phyloP scores from a whole-genome alignment of 2,888 invertebrate species.

The Hydraecia micacea region DNA sequence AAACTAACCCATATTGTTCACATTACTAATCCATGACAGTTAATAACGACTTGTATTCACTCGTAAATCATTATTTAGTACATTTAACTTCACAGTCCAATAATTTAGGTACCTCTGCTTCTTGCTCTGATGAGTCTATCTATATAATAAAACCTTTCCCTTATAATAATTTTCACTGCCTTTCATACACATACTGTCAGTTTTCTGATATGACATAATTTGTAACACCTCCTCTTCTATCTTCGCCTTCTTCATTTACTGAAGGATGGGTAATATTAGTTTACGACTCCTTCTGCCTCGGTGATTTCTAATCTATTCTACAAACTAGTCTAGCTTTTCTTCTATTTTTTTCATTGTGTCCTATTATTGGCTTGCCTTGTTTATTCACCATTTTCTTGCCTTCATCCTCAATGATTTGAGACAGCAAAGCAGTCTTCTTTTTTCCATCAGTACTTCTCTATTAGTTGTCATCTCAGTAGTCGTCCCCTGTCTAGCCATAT shows the following conservation, averaged over 20 bases:
- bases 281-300: neutral
- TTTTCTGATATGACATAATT: neutral
- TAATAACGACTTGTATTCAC: slow-evolving; percentile 6
- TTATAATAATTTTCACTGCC: neutral
- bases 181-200: neutral
- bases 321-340: neutral
- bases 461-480: too few relatives aligned
- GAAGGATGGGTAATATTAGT: neutral
- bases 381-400: neutral
- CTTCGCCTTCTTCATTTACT: neutral
- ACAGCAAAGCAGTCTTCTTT: accelerated
- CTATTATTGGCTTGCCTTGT: neutral
- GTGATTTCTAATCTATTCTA: neutral
- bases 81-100: slow-evolving; percentile 42
- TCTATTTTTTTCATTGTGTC: neutral
- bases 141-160: neutral
- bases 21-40: neutral
- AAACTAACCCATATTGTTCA: neutral
- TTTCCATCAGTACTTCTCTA: neutral
- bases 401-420: neutral
- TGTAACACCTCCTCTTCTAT: neutral
- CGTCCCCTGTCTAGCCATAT: neutral
- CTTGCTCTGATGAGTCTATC: slow-evolving; percentile 20
- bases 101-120: slow-evolving; percentile 10
- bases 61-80: slow-evolving; percentile 16